A percentile compares a stretch with the other conserved stretches of the same genome.
Evolutionary conservation across 2,113 vertebrate genomes (phyloP).

Genomic region (Nothobranchius kuhntae): DNA sequence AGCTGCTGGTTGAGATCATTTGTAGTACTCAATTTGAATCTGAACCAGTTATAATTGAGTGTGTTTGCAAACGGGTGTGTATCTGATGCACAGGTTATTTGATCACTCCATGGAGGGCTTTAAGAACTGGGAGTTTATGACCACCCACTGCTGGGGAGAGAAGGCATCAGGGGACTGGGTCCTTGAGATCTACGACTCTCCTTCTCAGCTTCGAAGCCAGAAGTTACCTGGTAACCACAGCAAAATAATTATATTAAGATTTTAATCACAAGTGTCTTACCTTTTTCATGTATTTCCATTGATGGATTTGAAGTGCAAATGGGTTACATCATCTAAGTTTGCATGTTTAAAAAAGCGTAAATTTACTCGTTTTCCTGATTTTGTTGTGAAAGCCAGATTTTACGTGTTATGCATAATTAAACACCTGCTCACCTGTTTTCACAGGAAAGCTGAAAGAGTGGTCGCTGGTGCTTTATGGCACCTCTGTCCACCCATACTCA

Average conservation of each 20-base stretch:
- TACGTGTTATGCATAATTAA: background rate
- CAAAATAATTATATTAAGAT: background rate
- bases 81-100: constrained; percentile 86
- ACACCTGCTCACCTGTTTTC: constrained; percentile 9
- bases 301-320: background rate
- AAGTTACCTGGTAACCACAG: constrained; percentile 89
- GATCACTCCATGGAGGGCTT: constrained; percentile 99
- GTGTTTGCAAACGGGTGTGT: background rate
- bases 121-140: constrained; percentile 99
- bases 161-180: constrained; percentile 96
- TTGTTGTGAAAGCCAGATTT: background rate
- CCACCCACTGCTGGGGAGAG: constrained; percentile 98
- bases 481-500: constrained; percentile 92
- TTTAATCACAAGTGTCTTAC: too few species aligned
- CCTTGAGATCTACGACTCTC: constrained; percentile 95
- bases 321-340: too few species aligned
- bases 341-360: too few species aligned
- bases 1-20: too few species aligned
- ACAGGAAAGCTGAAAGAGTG: constrained; percentile 98
- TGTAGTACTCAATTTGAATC: too few species aligned
- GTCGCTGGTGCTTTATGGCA: constrained; percentile 96
- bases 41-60: too few species aligned
- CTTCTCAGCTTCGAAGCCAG: constrained; percentile 95
- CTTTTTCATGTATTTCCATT: constrained; percentile 9
- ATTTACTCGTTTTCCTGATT: too few species aligned